These are phyloP conservation scores for Drosophila tropicalis DNA, from an alignment of 1,140 invertebrate genomes.

Conservation along the genomic window DNA sequence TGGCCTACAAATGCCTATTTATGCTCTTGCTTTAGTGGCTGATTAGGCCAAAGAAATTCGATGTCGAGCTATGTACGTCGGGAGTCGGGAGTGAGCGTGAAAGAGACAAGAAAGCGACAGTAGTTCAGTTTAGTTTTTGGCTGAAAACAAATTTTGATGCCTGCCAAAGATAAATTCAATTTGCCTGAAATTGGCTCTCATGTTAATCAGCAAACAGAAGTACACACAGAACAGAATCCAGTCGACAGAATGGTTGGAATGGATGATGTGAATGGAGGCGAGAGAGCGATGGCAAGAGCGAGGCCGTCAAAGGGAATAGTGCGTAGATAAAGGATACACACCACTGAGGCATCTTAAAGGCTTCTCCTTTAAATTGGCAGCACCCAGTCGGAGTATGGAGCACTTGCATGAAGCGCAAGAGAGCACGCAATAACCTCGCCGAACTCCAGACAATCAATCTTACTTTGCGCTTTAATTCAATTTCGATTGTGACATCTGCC, in stretches of 20 bases:
- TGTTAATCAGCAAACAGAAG: constrained; percentile 64
- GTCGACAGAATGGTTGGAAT: neutral
- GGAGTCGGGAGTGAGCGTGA: constrained; percentile 14
- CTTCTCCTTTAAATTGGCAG: constrained; percentile 23
- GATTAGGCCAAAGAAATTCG: constrained; percentile 68
- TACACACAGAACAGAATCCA: neutral
- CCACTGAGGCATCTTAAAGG: constrained; percentile 54
- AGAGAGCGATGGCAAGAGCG: neutral
- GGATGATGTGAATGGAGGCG: neutral
- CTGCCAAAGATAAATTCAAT: constrained; percentile 63
- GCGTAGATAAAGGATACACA: constrained; percentile 10
- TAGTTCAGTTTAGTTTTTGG: constrained; percentile 33
- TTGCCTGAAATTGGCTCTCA: constrained; percentile 71
- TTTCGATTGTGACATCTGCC: constrained; percentile 82
- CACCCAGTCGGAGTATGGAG: neutral
- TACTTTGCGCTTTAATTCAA: constrained; percentile 82
- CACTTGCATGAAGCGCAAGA: constrained; percentile 15
- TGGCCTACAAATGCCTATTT: constrained; percentile 53
- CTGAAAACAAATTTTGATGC: constrained; percentile 51
- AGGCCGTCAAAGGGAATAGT: neutral
- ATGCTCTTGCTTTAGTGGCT: constrained; percentile 33
- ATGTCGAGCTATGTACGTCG: constrained; percentile 68
- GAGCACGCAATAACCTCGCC: constrained; percentile 76
- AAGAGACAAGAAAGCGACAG: neutral
- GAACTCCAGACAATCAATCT: constrained; percentile 81